Conservation (phyloP, 2,797 vertebrate species). For the Coracias cyanogaster region DNA sequence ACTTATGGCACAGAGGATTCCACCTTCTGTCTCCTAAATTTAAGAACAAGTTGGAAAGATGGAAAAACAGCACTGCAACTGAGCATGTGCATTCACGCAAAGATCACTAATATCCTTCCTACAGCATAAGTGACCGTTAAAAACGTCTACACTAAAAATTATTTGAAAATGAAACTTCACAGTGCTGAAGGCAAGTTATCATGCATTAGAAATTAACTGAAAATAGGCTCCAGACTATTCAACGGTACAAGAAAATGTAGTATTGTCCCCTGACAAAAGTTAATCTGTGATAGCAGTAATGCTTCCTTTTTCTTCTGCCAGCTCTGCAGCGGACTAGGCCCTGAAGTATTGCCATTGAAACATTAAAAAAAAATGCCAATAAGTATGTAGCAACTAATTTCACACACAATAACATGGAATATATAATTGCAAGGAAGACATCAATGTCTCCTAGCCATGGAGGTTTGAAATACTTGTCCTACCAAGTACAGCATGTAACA, state of each 20-base stretch:
- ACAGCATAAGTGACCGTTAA: not conserved
- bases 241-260: not conserved
- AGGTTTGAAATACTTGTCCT: not conserved
- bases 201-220: not conserved
- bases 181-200: constrained; percentile 18
- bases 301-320: not conserved
- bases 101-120: not conserved
- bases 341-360: not conserved
- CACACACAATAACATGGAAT: not conserved
- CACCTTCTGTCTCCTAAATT: constrained; percentile 65
- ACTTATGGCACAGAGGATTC: constrained; percentile 59
- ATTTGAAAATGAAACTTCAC: constrained; percentile 27
- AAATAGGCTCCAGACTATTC: not conserved
- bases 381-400: not conserved
- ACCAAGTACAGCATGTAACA: not conserved
- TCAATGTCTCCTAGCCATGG: not conserved
- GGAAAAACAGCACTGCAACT: not conserved
- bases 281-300: not conserved
- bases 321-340: not conserved
- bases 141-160: constrained; percentile 13
- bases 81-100: constrained; percentile 29
- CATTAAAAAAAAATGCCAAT: not conserved
- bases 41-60: constrained; percentile 40
- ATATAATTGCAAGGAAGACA: not conserved
- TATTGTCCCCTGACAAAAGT: not conserved